Evolutionary conservation across 2,113 vertebrate genomes (phyloP).

Genomic region (Petromus typicus): DNA sequence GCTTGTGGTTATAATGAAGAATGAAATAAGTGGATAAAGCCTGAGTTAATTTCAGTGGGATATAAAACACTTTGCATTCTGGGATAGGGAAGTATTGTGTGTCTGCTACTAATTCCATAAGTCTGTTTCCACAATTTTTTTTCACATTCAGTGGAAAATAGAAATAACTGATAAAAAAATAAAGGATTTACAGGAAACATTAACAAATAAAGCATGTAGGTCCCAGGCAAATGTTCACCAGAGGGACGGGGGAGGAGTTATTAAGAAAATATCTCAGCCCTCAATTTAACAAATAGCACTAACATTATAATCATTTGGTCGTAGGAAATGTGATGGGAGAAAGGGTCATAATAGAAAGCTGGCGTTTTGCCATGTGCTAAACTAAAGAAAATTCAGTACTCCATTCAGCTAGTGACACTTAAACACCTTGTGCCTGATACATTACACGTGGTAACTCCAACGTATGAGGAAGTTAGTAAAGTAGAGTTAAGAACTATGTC

Average conservation of each 20-base stretch:
- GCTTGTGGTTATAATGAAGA: not conserved
- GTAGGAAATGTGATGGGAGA: not conserved
- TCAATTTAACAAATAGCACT: not conserved
- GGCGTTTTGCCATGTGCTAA: not conserved
- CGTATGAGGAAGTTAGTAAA: not conserved
- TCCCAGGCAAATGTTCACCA: not conserved
- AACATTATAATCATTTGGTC: not conserved
- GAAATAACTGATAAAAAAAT: constrained; percentile 47
- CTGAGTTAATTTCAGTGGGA: constrained; percentile 42
- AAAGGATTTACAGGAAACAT: constrained; percentile 15
- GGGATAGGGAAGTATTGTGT: not conserved
- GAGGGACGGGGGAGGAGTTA: not conserved
- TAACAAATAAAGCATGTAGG: not conserved
- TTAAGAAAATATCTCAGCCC: not conserved
- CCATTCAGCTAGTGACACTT: not conserved
- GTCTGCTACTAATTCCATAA: constrained; percentile 18
- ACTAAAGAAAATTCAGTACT: not conserved
- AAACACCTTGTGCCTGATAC: not conserved
- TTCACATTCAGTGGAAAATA: not conserved
- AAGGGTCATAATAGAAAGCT: not conserved
- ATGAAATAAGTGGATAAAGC: not conserved
- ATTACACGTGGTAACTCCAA: not conserved
- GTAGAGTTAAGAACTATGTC: not conserved
- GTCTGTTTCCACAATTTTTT: not conserved
- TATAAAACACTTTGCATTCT: constrained; percentile 25